Base-by-base conservation (phyloP, 2,888 invertebrate species). In the Drosophila algonquin region DNA sequence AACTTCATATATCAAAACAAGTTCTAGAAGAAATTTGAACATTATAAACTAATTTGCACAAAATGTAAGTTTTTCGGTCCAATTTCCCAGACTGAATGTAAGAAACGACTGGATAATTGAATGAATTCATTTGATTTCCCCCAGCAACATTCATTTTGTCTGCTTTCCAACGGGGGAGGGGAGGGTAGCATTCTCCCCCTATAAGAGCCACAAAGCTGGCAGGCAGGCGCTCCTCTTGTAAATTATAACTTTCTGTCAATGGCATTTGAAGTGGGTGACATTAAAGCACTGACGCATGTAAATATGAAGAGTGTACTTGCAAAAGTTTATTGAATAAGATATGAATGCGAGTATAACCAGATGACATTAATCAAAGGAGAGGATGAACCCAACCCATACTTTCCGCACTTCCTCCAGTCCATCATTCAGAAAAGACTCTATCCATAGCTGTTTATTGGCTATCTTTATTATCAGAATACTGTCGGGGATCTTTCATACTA, bases 321-420 rank as follows among this genome's bases (percentile, higher is more conserved):
- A 55, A 54, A 61, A 55, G 48, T 68, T 68, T 67, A 65, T 65
- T 50, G 67, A 67, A 65, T 67, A 10, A 44, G 14, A 24, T 16
- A 54, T 65, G 40, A 48, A 65, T 32, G 32, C 48, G 30, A 48
- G 54, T 32, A 63, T 50, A 46, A 10, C 44, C 27, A 3, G 12
- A 18, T 5, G 27, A 30, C 9, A 52, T 52, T 47, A 47, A 18
- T 18, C 12, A 27, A 16, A 63, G 2, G 2, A 0, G 16, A 48
- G 10, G 6, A 32, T 12, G 50, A 65, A 18, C 18, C 18, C 18
- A 21, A 21, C 6, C 21, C 24, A 24, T 24, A 16, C 24, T 10
- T 10, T 10, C 16, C 18, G 4, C 6, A 50, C 16, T 35, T 24
- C 7, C 2, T 2, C 21, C 7, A 12, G 40, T 14, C 14, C 4